phyloP scores from a whole-genome alignment of 1,140 invertebrate genomes.

The Metaphire vulgaris region DNA sequence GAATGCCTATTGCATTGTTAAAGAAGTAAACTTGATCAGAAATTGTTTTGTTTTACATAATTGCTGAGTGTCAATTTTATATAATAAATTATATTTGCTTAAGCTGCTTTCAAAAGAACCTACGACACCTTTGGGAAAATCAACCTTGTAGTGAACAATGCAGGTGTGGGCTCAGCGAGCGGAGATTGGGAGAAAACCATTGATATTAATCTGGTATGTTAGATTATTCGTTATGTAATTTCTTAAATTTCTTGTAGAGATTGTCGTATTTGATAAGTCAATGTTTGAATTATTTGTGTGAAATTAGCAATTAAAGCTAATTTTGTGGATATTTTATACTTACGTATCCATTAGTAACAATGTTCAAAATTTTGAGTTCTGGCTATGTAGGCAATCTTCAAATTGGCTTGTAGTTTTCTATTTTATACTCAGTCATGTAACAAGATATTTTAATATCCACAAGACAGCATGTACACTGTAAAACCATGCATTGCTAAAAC shows the following conservation, averaged over 20 bases:
- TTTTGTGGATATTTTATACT: neutral
- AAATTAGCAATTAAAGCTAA: neutral
- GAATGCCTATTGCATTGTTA: no score
- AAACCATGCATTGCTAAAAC: no score
- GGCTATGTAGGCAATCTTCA: neutral
- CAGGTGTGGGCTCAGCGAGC: neutral
- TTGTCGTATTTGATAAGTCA: neutral
- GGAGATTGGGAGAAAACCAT: neutral
- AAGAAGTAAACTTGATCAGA: no score
- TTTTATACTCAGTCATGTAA: neutral
- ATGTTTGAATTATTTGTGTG: neutral
- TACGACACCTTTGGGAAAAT: neutral
- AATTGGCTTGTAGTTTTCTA: neutral
- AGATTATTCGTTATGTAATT: neutral
- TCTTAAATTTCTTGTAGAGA: neutral
- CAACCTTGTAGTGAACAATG: neutral
- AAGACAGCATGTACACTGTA: no score
- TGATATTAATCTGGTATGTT: neutral
- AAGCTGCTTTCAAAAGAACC: neutral
- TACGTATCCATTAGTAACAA: neutral
- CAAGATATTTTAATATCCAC: neutral
- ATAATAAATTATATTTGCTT: no score
- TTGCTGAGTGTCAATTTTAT: no score
- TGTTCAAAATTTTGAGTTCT: neutral
- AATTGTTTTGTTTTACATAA: no score